Conservation (phyloP, 1,140 invertebrate genomes). For the Hyphantria cunea region DNA sequence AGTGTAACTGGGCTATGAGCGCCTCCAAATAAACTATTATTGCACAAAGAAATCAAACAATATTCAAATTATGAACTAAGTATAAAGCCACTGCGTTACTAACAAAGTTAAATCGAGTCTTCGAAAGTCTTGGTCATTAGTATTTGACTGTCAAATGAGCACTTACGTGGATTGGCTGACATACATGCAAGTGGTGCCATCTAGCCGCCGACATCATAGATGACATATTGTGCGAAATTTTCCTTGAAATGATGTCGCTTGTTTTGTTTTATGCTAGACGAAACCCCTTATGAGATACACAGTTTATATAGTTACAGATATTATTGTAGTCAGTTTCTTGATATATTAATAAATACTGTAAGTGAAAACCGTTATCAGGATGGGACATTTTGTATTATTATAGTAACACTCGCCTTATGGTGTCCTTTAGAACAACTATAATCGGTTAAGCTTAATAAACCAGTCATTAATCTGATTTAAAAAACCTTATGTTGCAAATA, state of each 20-base stretch:
- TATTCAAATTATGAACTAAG: too few species aligned
- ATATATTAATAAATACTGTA: neutral
- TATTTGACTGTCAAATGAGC: conserved; percentile 68
- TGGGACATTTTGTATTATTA: too few species aligned
- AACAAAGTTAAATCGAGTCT: conserved; percentile 34
- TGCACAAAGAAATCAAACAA: too few species aligned
- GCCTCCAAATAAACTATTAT: too few species aligned
- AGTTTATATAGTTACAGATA: neutral
- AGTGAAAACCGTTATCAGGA: too few species aligned
- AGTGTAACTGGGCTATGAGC: too few species aligned
- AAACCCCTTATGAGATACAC: neutral
- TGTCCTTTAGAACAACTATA: too few species aligned
- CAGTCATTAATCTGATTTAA: too few species aligned
- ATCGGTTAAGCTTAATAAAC: too few species aligned
- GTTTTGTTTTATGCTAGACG: conserved; percentile 5
- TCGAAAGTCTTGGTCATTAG: conserved; percentile 50
- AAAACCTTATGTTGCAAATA: too few species aligned
- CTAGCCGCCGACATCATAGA: conserved; percentile 7
- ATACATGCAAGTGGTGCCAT: conserved; percentile 27
- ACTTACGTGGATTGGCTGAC: conserved; percentile 48
- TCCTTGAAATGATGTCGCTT: conserved; percentile 4
- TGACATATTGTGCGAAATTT: conserved; percentile 12
- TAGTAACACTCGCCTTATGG: too few species aligned
- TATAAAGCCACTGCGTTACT: neutral
- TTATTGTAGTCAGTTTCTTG: neutral